phyloP scores from a whole-genome alignment of 2,797 vertebrate species.

The Holocentrus rufus region DNA sequence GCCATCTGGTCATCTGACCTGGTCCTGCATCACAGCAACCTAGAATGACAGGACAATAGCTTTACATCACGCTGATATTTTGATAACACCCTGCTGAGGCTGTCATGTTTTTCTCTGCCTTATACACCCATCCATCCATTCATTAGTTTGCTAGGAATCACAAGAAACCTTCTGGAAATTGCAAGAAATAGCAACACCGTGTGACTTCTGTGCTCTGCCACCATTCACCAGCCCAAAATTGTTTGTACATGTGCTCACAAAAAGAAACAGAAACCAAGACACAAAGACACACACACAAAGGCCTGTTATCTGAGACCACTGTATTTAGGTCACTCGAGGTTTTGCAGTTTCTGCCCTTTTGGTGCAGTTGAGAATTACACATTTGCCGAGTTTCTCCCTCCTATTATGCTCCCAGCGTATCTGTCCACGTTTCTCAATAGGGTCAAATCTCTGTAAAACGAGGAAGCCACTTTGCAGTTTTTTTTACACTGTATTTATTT shows the following conservation, averaged over 20 bases:
- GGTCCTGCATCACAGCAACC: conserved; percentile 19
- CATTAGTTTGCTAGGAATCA: too few relatives aligned
- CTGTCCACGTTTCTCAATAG: conserved; percentile 54
- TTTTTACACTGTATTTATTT: conserved; percentile 33
- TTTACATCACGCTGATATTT: conserved; percentile 5
- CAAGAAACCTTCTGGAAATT: too few relatives aligned
- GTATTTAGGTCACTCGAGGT: conserved; percentile 12
- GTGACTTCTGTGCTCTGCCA: too few relatives aligned
- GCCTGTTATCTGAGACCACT: conserved; percentile 52
- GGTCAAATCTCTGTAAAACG: conserved; percentile 23
- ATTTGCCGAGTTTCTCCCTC: conserved; percentile 29
- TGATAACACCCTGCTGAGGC: background rate
- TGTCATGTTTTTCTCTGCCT: background rate
- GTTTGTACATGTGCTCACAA: background rate
- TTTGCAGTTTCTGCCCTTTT: conserved; percentile 55
- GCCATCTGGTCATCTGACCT: conserved; percentile 20
- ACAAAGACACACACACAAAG: conserved; percentile 22
- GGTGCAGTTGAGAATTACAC: conserved; percentile 32
- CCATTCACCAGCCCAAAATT: background rate
- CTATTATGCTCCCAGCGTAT: conserved; percentile 43
- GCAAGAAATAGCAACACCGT: too few relatives aligned
- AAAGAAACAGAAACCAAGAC: conserved; percentile 32
- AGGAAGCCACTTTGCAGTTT: too few relatives aligned
- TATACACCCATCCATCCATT: background rate
- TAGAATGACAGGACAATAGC: conserved; percentile 16